These are phyloP conservation scores for Eriosoma lanigerum DNA, from an alignment of 1,140 invertebrate species.

Conservation along the genomic window DNA sequence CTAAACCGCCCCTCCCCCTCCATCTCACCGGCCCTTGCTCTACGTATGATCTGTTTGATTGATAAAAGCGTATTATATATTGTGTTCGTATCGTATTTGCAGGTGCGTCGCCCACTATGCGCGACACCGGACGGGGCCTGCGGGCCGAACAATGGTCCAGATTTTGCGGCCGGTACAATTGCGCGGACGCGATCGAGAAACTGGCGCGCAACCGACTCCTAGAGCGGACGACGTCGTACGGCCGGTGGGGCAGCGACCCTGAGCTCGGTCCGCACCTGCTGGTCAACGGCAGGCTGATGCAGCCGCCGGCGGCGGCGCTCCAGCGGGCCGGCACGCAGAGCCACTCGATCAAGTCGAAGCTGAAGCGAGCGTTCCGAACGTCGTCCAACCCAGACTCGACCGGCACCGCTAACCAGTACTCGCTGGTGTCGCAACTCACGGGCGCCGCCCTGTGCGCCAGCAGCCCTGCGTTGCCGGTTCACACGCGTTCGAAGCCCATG, in stretches of 20 bases:
- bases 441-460: slow-evolving; percentile 67
- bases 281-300: slow-evolving; percentile 54
- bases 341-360: slow-evolving; percentile 62
- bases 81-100: too few relatives aligned
- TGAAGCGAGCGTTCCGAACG: slow-evolving; percentile 64
- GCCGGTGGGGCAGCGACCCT: slow-evolving; percentile 65
- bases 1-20: too few relatives aligned
- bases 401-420: slow-evolving; percentile 56
- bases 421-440: slow-evolving; percentile 65
- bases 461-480: slow-evolving; percentile 63
- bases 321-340: slow-evolving; percentile 55
- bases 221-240: slow-evolving; percentile 63
- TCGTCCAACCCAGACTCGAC: slow-evolving; percentile 59
- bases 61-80: background rate
- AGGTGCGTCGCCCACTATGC: slow-evolving; percentile 74
- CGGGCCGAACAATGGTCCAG: slow-evolving; percentile 78
- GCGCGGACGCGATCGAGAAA: slow-evolving; percentile 74
- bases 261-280: slow-evolving; percentile 58
- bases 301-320: slow-evolving; percentile 50
- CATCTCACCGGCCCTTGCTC: too few relatives aligned
- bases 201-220: slow-evolving; percentile 65
- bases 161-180: slow-evolving; percentile 73
- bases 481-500: slow-evolving; percentile 60
- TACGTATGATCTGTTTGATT: too few relatives aligned
- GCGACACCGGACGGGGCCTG: slow-evolving; percentile 71